Base-by-base conservation (phyloP, 2,888 invertebrate species). In the Eupithecia pulchellata region DNA sequence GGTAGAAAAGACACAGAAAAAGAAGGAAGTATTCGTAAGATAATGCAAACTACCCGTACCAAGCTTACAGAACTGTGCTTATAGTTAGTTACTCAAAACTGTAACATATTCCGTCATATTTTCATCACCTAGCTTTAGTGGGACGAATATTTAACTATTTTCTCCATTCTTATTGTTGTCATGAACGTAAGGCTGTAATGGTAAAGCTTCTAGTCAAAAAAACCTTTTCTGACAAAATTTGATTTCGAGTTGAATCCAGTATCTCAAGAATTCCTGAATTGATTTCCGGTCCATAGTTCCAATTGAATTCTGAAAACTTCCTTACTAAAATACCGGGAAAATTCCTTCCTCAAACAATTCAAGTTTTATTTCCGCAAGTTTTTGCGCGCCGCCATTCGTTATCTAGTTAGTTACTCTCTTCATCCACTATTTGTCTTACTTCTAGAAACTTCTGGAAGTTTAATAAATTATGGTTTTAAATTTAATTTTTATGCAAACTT, bases 381-480 rank as follows among this genome's bases (percentile, higher is more conserved):
- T n/a, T 67, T 61, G 63, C 55, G 34, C 27, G 47, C 17, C 57
- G 27, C 75, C 74, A 77, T 79, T 76, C 76, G 73, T 77, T 77
- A 78, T 75, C 73, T 77, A 73, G 76, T 78, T 79, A 78, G 75
- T 69, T 74, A 75, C 72, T 68, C 55, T 75, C 66, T 75, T 75
- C 71, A 74, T 75, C 64, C n/a, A 70, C 68, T 72, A 74, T 78
- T 76, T 73, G 71, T 77, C 74, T 76, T 78, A 58, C 66, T 71
- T 64, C 66, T 60, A 61, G 60, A 25, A n/a, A 36, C 52, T 58
- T 71, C 29, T 47, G 11, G 17, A 29, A 29, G 29, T 17, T 29
- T 57, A 8, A 52, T 52, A 52, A 52, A 52, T 13, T 52, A 25
- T 25, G 25, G 47, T 47, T 25, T 47, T 20, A 47, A 20, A 47